Base-by-base conservation (phyloP, 2,888 invertebrate genomes). In the Copidosoma aretas region DNA sequence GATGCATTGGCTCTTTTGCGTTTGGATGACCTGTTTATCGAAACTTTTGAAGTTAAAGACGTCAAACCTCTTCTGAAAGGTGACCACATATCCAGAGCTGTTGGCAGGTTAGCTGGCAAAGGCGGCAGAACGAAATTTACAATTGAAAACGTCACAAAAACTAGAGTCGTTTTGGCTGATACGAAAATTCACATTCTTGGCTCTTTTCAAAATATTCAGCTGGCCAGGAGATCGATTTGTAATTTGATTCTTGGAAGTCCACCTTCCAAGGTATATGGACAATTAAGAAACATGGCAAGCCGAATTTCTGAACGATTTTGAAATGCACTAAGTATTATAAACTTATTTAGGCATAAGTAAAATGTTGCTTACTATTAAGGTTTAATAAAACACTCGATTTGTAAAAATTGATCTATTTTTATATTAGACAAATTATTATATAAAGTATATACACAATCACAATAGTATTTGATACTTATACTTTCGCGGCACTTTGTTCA, bases 91-190 rank as follows among this genome's bases (percentile, higher is more conserved):
- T 93, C 96, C 21, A 88, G 99, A 79, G 98, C 98, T 0, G 94
- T 99, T 75, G 99, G 97, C n/a, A 88, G 99, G 67, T 86, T 99
- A 51, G 99, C 99, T 1, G 99, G 99, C 1, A 98, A 98, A 86
- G 95, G 95, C 24, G 98, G 98, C 25, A 89, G 95, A 71, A 99
- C 98, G 1, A 98, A 98, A 83, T 97, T 94, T 81, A 97, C 98
- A 0, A 98, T 99, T 78, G 99, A 99, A 86, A 99, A 99, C 84
- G 95, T 94, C 0, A 99, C 98, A 0, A 98, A 97, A 86, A 98
- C 98, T 0, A 90, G 99, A 82, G 97, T 99, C 80, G 95, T 99
- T 25, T 86, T 99, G 71, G 98, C 98, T 22, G 98, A 98, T 81
- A 91, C 93, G 24, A 97, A 96, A 88, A 93, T 99, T 73, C 98